Evolutionary conservation across 1,140 invertebrate species (phyloP).

Genomic region (Helicorthomorpha holstii): DNA sequence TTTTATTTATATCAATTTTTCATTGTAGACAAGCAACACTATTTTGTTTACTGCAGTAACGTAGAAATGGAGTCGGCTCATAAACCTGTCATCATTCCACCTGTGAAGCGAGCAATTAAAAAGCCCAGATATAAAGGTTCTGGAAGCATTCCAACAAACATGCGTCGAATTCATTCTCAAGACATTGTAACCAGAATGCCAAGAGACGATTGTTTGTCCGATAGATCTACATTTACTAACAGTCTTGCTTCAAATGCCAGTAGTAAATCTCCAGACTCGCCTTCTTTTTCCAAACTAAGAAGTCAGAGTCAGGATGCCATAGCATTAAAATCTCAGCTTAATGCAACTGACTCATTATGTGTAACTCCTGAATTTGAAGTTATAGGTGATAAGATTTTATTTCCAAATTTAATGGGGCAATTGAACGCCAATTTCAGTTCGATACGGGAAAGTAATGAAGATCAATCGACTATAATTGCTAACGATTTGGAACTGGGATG

Average conservation of each 20-base stretch:
- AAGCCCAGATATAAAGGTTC: not conserved
- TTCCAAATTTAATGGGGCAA: too few relatives aligned
- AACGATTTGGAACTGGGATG: too few relatives aligned
- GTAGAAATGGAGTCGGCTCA: not conserved
- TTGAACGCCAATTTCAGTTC: too few relatives aligned
- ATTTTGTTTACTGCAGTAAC: not conserved
- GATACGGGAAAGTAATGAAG: too few relatives aligned
- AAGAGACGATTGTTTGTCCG: not conserved
- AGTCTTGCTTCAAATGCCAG: not conserved
- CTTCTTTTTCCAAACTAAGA: not conserved
- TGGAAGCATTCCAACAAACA: not conserved
- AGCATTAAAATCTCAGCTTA: not conserved
- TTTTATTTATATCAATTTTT: too few relatives aligned
- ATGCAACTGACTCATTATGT: not conserved
- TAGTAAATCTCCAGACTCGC: not conserved
- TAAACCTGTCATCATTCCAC: not conserved
- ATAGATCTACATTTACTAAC: not conserved
- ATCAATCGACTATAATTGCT: too few relatives aligned
- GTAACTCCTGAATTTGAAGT: not conserved
- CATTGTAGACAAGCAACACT: too few relatives aligned
- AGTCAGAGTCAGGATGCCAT: not conserved
- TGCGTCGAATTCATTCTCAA: not conserved
- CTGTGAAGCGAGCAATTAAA: not conserved
- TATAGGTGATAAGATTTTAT: not conserved
- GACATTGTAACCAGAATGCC: constrained; percentile 3